phyloP scores from a whole-genome alignment of 2,797 vertebrate genomes.

The Zenarchopterus dispar region DNA sequence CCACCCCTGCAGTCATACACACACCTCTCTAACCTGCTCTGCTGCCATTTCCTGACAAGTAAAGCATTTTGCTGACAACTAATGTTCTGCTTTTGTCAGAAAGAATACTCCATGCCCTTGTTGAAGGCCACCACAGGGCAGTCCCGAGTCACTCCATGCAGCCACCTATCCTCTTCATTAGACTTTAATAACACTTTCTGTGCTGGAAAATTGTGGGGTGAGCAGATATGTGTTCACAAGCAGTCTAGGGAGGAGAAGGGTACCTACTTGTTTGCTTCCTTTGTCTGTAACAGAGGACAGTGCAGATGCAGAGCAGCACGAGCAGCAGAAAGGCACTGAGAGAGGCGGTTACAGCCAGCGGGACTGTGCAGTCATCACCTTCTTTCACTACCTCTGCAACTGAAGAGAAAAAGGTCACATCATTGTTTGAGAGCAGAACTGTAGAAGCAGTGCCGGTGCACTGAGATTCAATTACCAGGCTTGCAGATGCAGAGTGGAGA shows the following conservation, averaged over 20 bases:
- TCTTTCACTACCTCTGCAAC: conserved; percentile 72
- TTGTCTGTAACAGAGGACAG: conserved; percentile 64
- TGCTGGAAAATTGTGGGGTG: conserved; percentile 11
- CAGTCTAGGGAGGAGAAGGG: conserved; percentile 55
- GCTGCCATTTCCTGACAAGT: conserved; percentile 32
- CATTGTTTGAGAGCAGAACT: conserved; percentile 25
- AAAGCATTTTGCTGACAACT: conserved; percentile 63
- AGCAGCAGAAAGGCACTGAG: conserved; percentile 64
- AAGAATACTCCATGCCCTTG: conserved; percentile 66
- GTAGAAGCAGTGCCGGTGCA: conserved; percentile 17
- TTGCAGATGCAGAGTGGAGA: conserved; percentile 4
- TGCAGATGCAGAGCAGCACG: conserved; percentile 67
- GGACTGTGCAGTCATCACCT: conserved; percentile 48
- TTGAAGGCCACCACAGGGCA: conserved; percentile 53
- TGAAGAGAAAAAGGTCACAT: conserved; percentile 52
- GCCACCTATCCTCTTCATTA: conserved; percentile 65
- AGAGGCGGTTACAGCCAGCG: conserved; percentile 50
- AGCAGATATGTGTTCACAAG: conserved; percentile 27
- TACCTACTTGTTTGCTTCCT: conserved; percentile 70
- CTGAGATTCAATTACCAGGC: conserved; percentile 37
- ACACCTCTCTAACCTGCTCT: conserved; percentile 17
- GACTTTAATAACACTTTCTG: conserved; percentile 69
- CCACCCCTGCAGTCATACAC: conserved; percentile 16
- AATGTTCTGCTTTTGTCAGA: conserved; percentile 64
- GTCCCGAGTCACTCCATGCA: conserved; percentile 49